Conservation (phyloP, 2,888 invertebrate genomes). For the Adineta ricciae region DNA sequence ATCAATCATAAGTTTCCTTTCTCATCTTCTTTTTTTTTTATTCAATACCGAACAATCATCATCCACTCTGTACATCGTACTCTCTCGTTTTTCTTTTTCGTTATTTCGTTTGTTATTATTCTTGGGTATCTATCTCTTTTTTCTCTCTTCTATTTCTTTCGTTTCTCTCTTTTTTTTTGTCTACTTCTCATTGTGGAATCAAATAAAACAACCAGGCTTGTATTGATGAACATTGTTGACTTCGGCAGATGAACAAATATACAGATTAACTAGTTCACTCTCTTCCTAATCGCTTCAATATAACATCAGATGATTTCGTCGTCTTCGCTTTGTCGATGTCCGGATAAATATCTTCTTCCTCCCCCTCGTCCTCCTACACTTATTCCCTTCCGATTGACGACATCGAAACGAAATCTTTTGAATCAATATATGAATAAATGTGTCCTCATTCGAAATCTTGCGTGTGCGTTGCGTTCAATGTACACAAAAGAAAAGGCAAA, state of each 20-base stretch:
- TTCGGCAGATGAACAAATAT: neutral
- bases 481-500: neutral
- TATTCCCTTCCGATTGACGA: neutral
- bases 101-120: constrained; percentile 13
- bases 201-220: neutral
- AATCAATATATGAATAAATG: neutral
- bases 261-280: neutral
- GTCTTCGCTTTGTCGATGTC: neutral
- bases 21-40: neutral
- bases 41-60: neutral
- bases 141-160: neutral
- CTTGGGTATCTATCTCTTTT: neutral
- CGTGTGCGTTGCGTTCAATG: neutral
- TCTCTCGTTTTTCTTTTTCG: neutral
- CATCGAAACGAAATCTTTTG: neutral
- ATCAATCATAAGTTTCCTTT: neutral
- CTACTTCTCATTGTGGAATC: neutral
- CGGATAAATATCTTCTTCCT: neutral
- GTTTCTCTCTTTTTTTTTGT: neutral
- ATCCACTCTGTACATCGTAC: constrained; percentile 4
- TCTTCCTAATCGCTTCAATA: neutral
- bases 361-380: neutral
- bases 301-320: neutral
- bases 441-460: constrained; percentile 3
- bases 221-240: neutral